Evolutionary conservation across 37 sponge, comb jelly and placozoan species (phyloP), one percentile per base, ranked within the genome.

Genomic region (Cladorhizidae sp.): DNA sequence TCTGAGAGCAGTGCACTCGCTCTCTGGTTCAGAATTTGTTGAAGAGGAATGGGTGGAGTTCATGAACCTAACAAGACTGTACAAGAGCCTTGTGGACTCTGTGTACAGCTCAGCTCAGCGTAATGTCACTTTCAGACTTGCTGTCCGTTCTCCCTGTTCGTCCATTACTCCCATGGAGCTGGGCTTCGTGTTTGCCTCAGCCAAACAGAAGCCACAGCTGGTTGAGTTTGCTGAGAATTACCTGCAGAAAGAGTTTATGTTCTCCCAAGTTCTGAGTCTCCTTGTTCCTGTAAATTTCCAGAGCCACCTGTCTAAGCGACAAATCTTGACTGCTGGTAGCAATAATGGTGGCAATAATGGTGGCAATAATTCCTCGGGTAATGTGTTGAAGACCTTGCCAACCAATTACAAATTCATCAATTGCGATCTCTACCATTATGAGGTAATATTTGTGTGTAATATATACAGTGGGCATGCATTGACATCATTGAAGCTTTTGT

Each of bases 11-110:
- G 62, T n/a, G 31, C 42, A 49, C 6, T 40, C 36, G n/a, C 38
- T 85, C 9, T 23, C 61, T 21, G 43, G 18, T 23, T 23, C 43
- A 21, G 39, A 71, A 23, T 57, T 85, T 0, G 12, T 39, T 33
- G 32, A 39, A 33, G 51, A 25, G 0, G 45, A 72, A 26, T 72
- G 72, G 85, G 3, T 78, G 31, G 51, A 40, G 1, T 85, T 85
- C 63, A 9, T 28, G 35, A 72, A 59, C 32, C 26, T 85, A 40
- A 78, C 79, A 3, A 42, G 31, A 41, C 11, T 57, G 52, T 78
- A 70, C 61, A 45, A 22, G 41, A 20, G 39, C 15, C 3, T 17
- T 8, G 18, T 39, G 3, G 42, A 38, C 2, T 12, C 56, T 25
- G 3, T 54, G 17, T 17, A 40, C 18, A 40, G 18, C 11, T 18